These are phyloP conservation scores for Dipodomys merriami DNA, from an alignment of 2,113 vertebrate genomes.

Conservation along the genomic window DNA sequence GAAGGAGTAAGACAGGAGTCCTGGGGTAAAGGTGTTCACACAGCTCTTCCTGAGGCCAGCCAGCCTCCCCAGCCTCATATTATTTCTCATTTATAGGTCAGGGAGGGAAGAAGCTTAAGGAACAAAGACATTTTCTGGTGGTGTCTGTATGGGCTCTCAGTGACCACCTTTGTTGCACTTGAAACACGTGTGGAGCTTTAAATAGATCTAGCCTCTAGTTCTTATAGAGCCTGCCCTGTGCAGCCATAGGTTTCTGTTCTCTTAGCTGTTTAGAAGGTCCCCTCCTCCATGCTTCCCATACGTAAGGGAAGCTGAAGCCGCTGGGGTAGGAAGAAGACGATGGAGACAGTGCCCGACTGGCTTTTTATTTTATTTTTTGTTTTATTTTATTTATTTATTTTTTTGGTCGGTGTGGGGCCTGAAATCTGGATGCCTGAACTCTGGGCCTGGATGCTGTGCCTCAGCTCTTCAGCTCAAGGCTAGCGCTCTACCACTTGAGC, in stretches of 20 bases:
- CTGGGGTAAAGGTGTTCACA: not conserved
- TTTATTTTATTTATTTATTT: too few species aligned
- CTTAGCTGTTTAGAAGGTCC: not conserved
- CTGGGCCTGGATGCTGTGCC: too few species aligned
- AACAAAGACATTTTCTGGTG: not conserved
- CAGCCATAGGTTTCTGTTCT: not conserved
- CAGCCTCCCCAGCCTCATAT: not conserved
- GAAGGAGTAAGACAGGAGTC: not conserved
- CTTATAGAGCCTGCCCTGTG: not conserved
- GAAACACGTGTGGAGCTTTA: not conserved
- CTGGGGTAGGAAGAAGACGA: not conserved
- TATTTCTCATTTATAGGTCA: not conserved
- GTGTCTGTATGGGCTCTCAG: not conserved
- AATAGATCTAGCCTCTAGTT: not conserved
- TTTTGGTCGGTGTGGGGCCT: too few species aligned
- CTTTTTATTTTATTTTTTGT: not conserved
- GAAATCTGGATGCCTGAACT: too few species aligned
- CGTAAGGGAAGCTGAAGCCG: not conserved
- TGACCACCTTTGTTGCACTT: not conserved
- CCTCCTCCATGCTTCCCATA: not conserved
- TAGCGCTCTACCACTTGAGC: too few species aligned
- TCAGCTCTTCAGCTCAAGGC: too few species aligned
- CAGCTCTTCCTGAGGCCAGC: not conserved
- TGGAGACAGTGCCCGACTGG: not conserved
- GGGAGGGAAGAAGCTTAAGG: not conserved